Conservation (phyloP, 2,888 invertebrate species). For the Zeuzera pyrina region DNA sequence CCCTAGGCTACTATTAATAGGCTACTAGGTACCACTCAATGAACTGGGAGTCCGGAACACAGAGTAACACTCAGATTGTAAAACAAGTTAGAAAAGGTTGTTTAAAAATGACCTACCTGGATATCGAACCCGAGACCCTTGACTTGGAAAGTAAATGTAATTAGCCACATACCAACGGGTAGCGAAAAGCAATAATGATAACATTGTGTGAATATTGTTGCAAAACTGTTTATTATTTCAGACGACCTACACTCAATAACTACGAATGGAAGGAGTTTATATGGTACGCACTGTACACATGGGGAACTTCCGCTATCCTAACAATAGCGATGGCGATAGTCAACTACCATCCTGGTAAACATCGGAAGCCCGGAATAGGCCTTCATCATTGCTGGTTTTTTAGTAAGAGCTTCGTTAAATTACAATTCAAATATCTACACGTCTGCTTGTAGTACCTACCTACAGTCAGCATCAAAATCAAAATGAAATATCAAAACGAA, state of each 20-base stretch:
- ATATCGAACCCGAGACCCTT: too few species aligned
- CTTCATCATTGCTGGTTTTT: conserved; percentile 76
- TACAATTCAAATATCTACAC: neutral
- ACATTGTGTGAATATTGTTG: too few species aligned
- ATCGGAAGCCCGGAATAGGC: conserved; percentile 73
- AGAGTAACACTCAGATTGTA: too few species aligned
- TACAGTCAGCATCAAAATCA: neutral
- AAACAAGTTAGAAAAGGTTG: too few species aligned
- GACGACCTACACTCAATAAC: conserved; percentile 35
- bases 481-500: too few species aligned
- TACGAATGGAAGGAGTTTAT: conserved; percentile 74
- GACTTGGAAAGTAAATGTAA: too few species aligned
- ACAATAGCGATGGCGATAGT: conserved; percentile 61
- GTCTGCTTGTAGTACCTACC: neutral
- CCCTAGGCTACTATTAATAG: too few species aligned
- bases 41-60: too few species aligned
- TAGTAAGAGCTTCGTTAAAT: conserved; percentile 42
- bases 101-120: too few species aligned
- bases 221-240: conserved; percentile 25
- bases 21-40: too few species aligned
- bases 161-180: too few species aligned
- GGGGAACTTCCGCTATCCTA: conserved; percentile 70
- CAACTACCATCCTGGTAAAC: conserved; percentile 65
- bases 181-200: too few species aligned
- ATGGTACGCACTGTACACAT: conserved; percentile 72